A percentile compares a stretch with the other conserved stretches of the same genome.
Evolutionary conservation across 2,888 invertebrate genomes (phyloP).

Genomic region (Lycaena phlaeas): DNA sequence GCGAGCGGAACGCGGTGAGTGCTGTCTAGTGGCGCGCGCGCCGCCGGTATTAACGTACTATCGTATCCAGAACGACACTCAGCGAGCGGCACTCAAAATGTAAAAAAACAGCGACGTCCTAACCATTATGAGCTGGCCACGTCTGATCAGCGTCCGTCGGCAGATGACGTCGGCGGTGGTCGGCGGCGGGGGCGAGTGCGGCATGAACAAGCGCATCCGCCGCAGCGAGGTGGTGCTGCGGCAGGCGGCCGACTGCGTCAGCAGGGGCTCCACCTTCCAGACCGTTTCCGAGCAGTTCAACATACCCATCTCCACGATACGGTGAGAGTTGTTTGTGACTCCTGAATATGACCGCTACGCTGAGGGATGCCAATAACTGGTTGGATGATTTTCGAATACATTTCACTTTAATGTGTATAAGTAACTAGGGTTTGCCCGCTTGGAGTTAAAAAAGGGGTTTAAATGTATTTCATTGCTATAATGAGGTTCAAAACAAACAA

Average conservation of each 20-base stretch:
- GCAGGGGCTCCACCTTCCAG: constrained; percentile 90
- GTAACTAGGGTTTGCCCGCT: too few species aligned
- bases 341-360: too few species aligned
- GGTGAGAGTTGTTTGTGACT: constrained; percentile 36
- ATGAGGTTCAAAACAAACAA: too few species aligned
- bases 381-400: too few species aligned
- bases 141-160: too few species aligned
- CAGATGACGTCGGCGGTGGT: constrained; percentile 3
- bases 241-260: constrained; percentile 89
- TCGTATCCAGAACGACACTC: background rate
- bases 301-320: constrained; percentile 89
- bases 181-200: constrained; percentile 39
- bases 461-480: too few species aligned
- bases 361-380: too few species aligned
- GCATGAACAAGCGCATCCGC: constrained; percentile 73
- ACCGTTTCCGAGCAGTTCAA: constrained; percentile 90
- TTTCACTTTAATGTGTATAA: too few species aligned
- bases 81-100: too few species aligned
- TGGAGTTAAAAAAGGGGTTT: too few species aligned
- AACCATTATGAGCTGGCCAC: too few species aligned
- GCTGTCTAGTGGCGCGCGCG: constrained; percentile 24
- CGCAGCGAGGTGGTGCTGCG: constrained; percentile 83
- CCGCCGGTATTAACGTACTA: background rate
- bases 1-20: constrained; percentile 25
- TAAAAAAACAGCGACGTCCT: too few species aligned